Evolutionary conservation across 2,888 invertebrate species (phyloP).

Genomic region (Pachliopta kotzebuea): DNA sequence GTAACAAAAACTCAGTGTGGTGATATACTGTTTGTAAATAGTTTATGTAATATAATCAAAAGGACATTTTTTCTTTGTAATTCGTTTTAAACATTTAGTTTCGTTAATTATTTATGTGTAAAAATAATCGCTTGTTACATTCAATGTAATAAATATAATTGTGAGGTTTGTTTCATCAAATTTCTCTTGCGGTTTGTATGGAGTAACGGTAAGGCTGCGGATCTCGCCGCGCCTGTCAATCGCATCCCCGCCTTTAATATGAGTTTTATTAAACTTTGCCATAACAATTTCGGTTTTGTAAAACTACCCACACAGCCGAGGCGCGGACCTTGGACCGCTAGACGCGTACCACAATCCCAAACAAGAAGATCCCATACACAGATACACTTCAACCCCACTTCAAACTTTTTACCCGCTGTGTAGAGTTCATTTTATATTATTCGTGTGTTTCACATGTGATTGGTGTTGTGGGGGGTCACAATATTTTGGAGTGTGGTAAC

Average conservation of each 20-base stretch:
- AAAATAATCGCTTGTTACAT: too few species aligned
- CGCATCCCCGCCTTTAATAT: slow-evolving; percentile 67
- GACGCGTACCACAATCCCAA: slow-evolving; percentile 35
- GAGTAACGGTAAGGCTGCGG: slow-evolving; percentile 9
- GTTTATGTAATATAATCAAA: too few species aligned
- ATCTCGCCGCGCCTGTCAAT: slow-evolving; percentile 56
- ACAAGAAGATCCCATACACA: slow-evolving; percentile 34
- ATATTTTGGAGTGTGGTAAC: slow-evolving; percentile 72
- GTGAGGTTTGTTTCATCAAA: background rate
- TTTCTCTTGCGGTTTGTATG: slow-evolving; percentile 25
- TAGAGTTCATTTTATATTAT: slow-evolving; percentile 39
- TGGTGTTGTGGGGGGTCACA: slow-evolving; percentile 37
- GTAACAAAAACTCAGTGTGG: too few species aligned
- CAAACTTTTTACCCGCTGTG: slow-evolving; percentile 27
- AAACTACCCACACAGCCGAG: slow-evolving; percentile 71
- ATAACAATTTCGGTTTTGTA: slow-evolving; percentile 71
- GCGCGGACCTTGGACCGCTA: slow-evolving; percentile 49
- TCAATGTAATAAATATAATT: background rate
- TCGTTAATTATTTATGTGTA: too few species aligned
- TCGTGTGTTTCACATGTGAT: slow-evolving; percentile 34
- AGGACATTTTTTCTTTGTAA: too few species aligned
- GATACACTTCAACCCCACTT: slow-evolving; percentile 23
- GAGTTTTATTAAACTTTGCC: slow-evolving; percentile 71
- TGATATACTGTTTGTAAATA: too few species aligned
- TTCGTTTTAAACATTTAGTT: too few species aligned